These are phyloP conservation scores for Ophion obscuratus DNA, from an alignment of 2,888 invertebrate species.

Conservation along the genomic window DNA sequence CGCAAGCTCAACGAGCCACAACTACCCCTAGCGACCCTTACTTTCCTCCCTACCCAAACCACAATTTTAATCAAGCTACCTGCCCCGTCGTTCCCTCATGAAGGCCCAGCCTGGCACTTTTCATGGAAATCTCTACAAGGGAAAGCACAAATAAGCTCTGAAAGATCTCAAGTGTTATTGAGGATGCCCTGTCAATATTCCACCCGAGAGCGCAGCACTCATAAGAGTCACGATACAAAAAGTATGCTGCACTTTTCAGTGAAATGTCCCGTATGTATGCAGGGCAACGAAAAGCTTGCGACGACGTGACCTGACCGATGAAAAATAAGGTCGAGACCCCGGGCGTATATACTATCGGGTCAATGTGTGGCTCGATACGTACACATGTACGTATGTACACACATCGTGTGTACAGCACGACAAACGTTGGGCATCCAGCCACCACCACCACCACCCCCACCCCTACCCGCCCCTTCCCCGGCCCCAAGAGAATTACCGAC, in stretches of 20 bases:
- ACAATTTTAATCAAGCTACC: no score
- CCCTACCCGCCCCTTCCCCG: not conserved
- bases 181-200: not conserved
- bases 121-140: no score
- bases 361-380: slow-evolving; percentile 57
- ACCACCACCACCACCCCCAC: slow-evolving; percentile 24
- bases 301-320: slow-evolving; percentile 57
- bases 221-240: not conserved
- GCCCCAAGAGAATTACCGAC: slow-evolving; percentile 74
- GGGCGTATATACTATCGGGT: slow-evolving; percentile 30
- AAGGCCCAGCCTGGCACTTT: no score
- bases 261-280: slow-evolving; percentile 26
- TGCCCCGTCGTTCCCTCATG: no score
- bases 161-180: not conserved
- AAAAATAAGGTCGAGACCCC: slow-evolving; percentile 73
- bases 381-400: slow-evolving; percentile 5
- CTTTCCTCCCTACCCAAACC: no score
- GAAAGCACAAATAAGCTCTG: not conserved
- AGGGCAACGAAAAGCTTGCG: slow-evolving; percentile 24
- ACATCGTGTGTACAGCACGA: slow-evolving; percentile 35
- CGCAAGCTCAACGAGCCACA: no score
- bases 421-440: slow-evolving; percentile 58
- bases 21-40: no score
- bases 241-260: slow-evolving; percentile 1
- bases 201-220: not conserved